Base-by-base conservation (phyloP, 2,888 invertebrate genomes). In the Axea sp. region DNA sequence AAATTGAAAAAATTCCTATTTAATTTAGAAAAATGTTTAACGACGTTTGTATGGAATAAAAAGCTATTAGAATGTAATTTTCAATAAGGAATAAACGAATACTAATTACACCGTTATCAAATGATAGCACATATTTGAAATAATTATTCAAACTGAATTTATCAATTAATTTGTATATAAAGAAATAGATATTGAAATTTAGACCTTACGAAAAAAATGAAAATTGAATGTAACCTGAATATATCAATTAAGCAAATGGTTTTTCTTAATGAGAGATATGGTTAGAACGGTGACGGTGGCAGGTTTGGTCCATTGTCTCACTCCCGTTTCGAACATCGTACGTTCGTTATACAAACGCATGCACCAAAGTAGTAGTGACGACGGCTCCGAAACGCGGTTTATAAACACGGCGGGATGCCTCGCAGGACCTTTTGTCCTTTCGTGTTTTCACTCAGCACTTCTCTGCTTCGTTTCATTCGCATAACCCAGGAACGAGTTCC, bases 401-500 rank as follows among this genome's bases (percentile, higher is more conserved):
- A 68, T 53, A 71, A 55, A 73, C 78, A 65, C 81, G 72, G 59
- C 77, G 76, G 80, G 80, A 79, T 69, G 76, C 77, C 77, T 77
- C 73, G 59, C 78, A 80, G 78, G 76, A 78, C 77, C 81, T 78
- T 81, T 82, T 80, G 80, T 81, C 80, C 78, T 76, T 78, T 68
- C 78, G 79, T 78, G 77, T 77, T 80, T 79, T 78, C 78, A 79
- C 80, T 79, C 80, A 68, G 76, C 76, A 77, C 76, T 80, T 77
- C 78, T 78, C 77, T 78, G 76, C 73, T 62, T 64, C 72, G 76
- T 76, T 78, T 76, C 73, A 78, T 76, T 77, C 77, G 79, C 76
- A 79, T 77, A 80, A 78, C 78, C 78, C 77, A 77, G 76, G 79
- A 80, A 79, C 79, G 77, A 74, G 79, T 78, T 80, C 75, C 78